phyloP scores from a whole-genome alignment of 1,140 invertebrate genomes.

The Drosophila repletoides region DNA sequence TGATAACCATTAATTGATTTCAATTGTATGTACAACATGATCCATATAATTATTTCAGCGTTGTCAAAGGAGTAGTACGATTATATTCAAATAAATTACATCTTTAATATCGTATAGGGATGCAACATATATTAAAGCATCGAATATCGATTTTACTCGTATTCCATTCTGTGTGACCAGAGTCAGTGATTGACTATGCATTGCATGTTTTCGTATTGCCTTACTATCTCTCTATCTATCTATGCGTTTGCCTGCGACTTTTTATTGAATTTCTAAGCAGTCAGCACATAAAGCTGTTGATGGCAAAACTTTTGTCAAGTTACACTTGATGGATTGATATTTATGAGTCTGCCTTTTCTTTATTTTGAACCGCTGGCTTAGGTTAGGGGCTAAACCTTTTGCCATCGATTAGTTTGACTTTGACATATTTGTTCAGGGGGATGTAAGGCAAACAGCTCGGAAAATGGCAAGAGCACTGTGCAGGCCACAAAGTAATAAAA shows the following conservation, averaged over 20 bases:
- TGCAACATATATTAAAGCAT: no score
- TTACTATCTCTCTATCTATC: neutral
- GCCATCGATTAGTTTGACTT: conserved; percentile 42
- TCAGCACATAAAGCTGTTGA: conserved; percentile 13
- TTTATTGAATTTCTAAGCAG: conserved; percentile 27
- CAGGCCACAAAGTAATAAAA: conserved; percentile 15
- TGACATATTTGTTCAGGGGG: conserved; percentile 31
- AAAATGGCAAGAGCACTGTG: conserved; percentile 4
- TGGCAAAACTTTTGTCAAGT: conserved; percentile 21
- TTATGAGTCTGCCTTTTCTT: conserved; percentile 17
- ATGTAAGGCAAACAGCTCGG: neutral
- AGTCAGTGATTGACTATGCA: conserved; percentile 22
- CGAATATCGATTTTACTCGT: conserved; percentile 8
- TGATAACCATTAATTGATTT: no score
- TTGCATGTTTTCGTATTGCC: neutral
- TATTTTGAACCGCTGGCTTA: conserved; percentile 11
- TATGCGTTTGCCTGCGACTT: neutral
- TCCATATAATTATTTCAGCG: no score
- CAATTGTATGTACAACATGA: no score
- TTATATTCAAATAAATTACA: no score
- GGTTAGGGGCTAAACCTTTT: conserved; percentile 30
- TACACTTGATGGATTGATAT: conserved; percentile 43
- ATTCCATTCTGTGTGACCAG: conserved; percentile 7
- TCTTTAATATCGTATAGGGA: no score
- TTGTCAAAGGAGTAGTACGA: no score